Evolutionary conservation across 1,140 invertebrate genomes (phyloP), one percentile per base, ranked within the genome.

Genomic region (Steinernema feltiae): DNA sequence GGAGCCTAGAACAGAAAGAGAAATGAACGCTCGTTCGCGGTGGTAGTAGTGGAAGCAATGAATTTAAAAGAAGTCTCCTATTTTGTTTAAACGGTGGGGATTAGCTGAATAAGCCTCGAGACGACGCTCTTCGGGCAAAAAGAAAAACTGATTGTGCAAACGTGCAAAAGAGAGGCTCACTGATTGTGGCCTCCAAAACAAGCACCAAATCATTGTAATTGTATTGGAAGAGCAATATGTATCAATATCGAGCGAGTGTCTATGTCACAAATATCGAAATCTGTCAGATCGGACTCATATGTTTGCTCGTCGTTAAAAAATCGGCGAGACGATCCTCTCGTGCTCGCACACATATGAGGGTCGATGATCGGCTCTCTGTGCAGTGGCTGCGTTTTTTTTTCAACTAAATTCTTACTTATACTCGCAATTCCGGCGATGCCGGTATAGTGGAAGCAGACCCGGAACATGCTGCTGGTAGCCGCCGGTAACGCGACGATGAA

Each of bases 391-490:
- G n/a, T n/a, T n/a, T n/a, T n/a, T n/a, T n/a, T n/a, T n/a, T n/a
- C n/a, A n/a, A n/a, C n/a, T n/a, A 48, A 46, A 30, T 48, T 78
- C 81, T 82, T 76, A 82, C 81, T 83, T 48, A 82, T 76, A 24
- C 79, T 83, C 29, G 82, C 81, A 32, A 82, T 69, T 17, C 81
- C 81, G 32, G 78, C 76, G 63, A 82, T 81, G 2, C 81, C 81
- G 46, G 81, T 81, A 77, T 82, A 82, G 73, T 82, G 81, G 75
- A 82, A 82, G 71, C 81, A 82, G 24, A 63, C 53, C 53, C 53
- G 53, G 53, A 63, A 63, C 53, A 63, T 63, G 53, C 53, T 63
- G 15, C 53, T 7, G 7, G 53, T 15, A 27, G 24, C 2, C 7
- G 24, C 2, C 3, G 15, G 24, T 63, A 27, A 63, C 7, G 53